These are phyloP conservation scores for Polypterus bichir DNA, from an alignment of 2,113 vertebrate genomes.

Conservation along the genomic window DNA sequence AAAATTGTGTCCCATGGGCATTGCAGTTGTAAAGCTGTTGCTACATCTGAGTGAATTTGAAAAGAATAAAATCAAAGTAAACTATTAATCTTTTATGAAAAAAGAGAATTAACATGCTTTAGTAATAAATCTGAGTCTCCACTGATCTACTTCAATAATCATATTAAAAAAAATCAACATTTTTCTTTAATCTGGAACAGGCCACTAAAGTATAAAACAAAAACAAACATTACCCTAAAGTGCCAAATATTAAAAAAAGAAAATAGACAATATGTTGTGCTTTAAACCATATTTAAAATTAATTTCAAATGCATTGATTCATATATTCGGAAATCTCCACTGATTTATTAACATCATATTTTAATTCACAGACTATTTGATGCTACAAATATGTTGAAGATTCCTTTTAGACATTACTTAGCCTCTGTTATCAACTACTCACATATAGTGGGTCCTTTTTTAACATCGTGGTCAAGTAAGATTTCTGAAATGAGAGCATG, in stretches of 20 bases:
- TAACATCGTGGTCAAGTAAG: too few relatives aligned
- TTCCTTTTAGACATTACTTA: too few relatives aligned
- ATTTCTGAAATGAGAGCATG: too few relatives aligned
- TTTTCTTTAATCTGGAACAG: constrained; percentile 3
- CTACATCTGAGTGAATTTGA: constrained; percentile 13
- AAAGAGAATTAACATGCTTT: constrained; percentile 3
- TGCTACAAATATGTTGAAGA: too few relatives aligned
- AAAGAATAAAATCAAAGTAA: constrained; percentile 12
- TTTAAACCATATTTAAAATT: too few relatives aligned
- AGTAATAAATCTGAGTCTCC: constrained; percentile 3
- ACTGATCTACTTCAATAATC: not conserved
- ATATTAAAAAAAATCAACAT: not conserved
- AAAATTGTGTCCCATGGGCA: constrained; percentile 3
- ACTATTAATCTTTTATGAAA: constrained; percentile 9
- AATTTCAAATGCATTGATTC: too few relatives aligned
- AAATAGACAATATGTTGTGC: not conserved
- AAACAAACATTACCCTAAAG: not conserved
- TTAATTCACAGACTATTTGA: too few relatives aligned
- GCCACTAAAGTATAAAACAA: not conserved
- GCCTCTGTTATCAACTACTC: too few relatives aligned
- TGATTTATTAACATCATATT: too few relatives aligned
- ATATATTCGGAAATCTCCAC: too few relatives aligned
- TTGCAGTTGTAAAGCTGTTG: constrained; percentile 13
- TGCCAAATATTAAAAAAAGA: not conserved
- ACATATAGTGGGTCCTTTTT: too few relatives aligned